Conservation (phyloP, 2,888 invertebrate genomes). For the Dichetophora obliterata region DNA sequence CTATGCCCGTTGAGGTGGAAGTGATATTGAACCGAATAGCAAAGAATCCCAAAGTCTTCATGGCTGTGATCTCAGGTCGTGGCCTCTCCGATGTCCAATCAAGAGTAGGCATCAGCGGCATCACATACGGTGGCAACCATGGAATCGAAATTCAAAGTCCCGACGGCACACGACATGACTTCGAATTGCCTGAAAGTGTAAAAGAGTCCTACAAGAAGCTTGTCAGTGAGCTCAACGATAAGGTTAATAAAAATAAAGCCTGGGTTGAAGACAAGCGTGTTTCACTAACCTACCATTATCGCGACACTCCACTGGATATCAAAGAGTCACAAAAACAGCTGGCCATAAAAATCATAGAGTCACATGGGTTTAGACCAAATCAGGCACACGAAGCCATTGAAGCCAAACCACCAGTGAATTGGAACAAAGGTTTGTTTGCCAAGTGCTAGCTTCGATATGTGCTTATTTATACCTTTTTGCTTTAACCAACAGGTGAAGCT, state of each 20-base stretch:
- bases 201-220: conserved; percentile 76
- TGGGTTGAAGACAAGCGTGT: conserved; percentile 84
- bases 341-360: conserved; percentile 75
- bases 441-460: background rate
- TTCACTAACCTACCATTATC: conserved; percentile 79
- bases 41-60: conserved; percentile 77
- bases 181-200: conserved; percentile 78
- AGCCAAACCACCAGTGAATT: conserved; percentile 82
- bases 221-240: conserved; percentile 76
- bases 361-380: conserved; percentile 76
- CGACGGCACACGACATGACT: conserved; percentile 80
- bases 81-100: conserved; percentile 78
- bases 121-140: conserved; percentile 83
- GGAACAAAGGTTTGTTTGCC: conserved; percentile 75
- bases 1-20: conserved; percentile 77
- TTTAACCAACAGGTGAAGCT: conserved; percentile 72
- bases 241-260: conserved; percentile 75
- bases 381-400: conserved; percentile 81
- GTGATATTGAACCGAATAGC: conserved; percentile 75
- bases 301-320: conserved; percentile 75
- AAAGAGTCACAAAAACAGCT: conserved; percentile 72
- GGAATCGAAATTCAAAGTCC: conserved; percentile 81
- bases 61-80: conserved; percentile 80
- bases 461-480: background rate
- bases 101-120: conserved; percentile 72